Conservation (phyloP, 2,797 vertebrate genomes). For the Lithobates sylvaticus region DNA sequence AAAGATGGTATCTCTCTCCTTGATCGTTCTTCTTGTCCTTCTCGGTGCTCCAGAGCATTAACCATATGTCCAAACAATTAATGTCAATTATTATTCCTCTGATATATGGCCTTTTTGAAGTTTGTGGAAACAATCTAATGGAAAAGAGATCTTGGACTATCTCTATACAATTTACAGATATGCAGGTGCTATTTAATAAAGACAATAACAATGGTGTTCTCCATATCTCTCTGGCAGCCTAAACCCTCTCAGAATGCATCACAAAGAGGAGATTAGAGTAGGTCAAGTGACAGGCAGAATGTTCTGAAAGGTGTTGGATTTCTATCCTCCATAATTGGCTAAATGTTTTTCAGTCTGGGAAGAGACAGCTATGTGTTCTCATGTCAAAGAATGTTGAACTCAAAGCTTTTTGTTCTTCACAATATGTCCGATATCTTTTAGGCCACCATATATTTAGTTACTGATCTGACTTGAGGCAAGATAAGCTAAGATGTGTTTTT, state of each 20-base stretch:
- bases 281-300: neutral
- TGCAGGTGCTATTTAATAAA: neutral
- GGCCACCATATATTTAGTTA: constrained; percentile 36
- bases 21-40: too few relatives aligned
- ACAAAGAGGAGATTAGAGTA: neutral
- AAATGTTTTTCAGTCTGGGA: constrained; percentile 17
- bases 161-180: neutral
- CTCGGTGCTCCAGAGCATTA: too few relatives aligned
- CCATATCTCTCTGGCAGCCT: neutral
- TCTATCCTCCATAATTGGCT: constrained; percentile 19
- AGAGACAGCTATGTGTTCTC: constrained; percentile 26
- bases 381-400: constrained; percentile 12
- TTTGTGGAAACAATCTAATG: too few relatives aligned
- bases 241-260: neutral
- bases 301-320: constrained; percentile 30
- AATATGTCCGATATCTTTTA: neutral
- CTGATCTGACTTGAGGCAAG: constrained; percentile 23
- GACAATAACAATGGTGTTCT: neutral
- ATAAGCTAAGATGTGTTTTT: constrained; percentile 10
- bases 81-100: too few relatives aligned
- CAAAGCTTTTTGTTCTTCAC: constrained; percentile 9
- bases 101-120: too few relatives aligned
- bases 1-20: too few relatives aligned
- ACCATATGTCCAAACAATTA: too few relatives aligned
- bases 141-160: too few relatives aligned